Base-by-base conservation (phyloP, 2,797 vertebrate genomes). In the Artibeus lituratus region DNA sequence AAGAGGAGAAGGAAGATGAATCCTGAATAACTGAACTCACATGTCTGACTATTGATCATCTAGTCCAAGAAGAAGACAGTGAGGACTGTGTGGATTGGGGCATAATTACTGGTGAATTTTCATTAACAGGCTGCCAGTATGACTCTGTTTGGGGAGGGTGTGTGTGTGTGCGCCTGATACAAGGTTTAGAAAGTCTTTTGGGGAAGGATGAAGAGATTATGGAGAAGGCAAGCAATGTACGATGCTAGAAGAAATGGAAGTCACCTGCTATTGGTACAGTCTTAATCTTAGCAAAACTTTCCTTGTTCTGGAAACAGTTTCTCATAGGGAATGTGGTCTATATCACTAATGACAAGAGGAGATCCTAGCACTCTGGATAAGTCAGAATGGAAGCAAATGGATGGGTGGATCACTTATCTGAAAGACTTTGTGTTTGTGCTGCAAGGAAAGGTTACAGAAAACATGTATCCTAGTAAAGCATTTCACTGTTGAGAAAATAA, bases 401-500 rank as follows among this genome's bases (percentile, higher is more conserved):
- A 21, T 39, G 44, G 35, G 10, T 65, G 24, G 19, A 5, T 39
- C 15, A 32, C 15, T 76, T 69, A 55, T 49, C 47, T 47, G 15
- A 29, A 94, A 91, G 26, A 53, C 74, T 86, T 62, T 80, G 51
- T 95, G 44, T 87, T 77, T 90, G 59, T 82, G 24, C 39, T 93
- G 24, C 37, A 70, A 86, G 70, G 57, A 94, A 57, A 94, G 15
- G 57, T 87, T 90, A 53, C 16, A 82, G 55, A 86, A 96, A 69
- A 74, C 47, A 72, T 18, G 24, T 57, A 59, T 37, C 6, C 39
- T 78, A 19, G 65, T 57, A 94, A 90, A 69, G 7, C 62, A 78
- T 88, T 74, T 83, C 51, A 72, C 10, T 93, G 51, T 70, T 76
- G 59, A 92, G 76, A 92, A 85, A 96, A 70, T 94, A 88, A 85